These are phyloP conservation scores for Festucalex cinctus DNA, from an alignment of 2,113 vertebrate genomes.

Conservation along the genomic window DNA sequence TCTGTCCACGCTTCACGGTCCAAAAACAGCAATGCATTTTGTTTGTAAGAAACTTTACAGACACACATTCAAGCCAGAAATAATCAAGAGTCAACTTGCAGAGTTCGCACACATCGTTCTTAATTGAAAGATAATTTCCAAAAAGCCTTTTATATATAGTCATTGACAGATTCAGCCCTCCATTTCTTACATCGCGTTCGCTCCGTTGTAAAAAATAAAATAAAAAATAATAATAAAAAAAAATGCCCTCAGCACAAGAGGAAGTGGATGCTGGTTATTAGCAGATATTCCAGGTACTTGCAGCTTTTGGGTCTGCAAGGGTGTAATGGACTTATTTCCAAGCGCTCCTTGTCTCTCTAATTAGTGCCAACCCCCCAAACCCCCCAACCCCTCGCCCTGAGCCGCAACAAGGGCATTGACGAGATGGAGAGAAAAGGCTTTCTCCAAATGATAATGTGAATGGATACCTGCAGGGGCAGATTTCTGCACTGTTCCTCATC, in stretches of 20 bases:
- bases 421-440: conserved; percentile 84
- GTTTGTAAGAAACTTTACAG: conserved; percentile 16
- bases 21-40: neutral
- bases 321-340: conserved; percentile 91
- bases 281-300: conserved; percentile 84
- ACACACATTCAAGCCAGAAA: too few relatives aligned
- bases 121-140: conserved; percentile 98
- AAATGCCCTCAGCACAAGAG: conserved; percentile 73
- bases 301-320: conserved; percentile 80
- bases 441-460: conserved; percentile 91
- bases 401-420: conserved; percentile 83
- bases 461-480: conserved; percentile 92
- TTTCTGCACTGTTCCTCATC: conserved; percentile 83
- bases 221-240: too few relatives aligned
- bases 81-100: conserved; percentile 83
- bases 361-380: conserved; percentile 80
- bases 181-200: conserved; percentile 49
- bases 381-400: conserved; percentile 85
- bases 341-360: conserved; percentile 91
- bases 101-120: conserved; percentile 83
- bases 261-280: conserved; percentile 75
- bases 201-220: conserved; percentile 57
- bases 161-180: conserved; percentile 87
- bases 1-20: too few relatives aligned
- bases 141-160: conserved; percentile 87